Base-by-base conservation (phyloP, 2,113 vertebrate genomes). In the Malurus alboscapulatus region DNA sequence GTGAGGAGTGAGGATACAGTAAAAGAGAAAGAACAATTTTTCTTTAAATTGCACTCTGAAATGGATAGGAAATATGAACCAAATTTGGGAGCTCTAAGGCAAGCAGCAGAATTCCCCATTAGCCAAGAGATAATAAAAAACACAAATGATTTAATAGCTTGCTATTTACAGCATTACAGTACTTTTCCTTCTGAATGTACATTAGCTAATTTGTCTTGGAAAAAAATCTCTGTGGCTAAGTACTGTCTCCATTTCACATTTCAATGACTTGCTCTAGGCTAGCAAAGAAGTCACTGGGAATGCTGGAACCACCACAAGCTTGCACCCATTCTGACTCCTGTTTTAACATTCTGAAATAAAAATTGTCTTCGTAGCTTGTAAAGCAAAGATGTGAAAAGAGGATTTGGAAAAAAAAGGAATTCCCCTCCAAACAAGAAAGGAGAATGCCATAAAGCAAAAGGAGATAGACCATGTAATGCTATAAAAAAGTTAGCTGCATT, bases 141-240 rank as follows among this genome's bases (percentile, higher is more conserved):
- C 40, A 58, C 42, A 84, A 90, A 82, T 62, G 4, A 80, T 77
- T 77, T 36, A 80, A 88, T 38, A 71, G 57, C 29, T 93, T 91
- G 47, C 38, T 75, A 84, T 96, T 93, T 91, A 93, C 77, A 80
- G 20, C 57, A 85, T 90, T 87, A 88, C 34, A 73, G 27, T 57
- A 67, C 50, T 87, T 91, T 66, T 72, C 69, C 61, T 90, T 92
- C 80, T 83, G 71, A 82, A 76, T 3, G 17, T 66, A 76, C 67
- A 55, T 82, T 87, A 91, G 93, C 79, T 85, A 83, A 80, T 95
- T 88, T 67, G 53, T 67, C 83, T 51, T 74, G 38, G 76, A 86
- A 90, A 69, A 69, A 88, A 63, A 66, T 67, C 53, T 93, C 89
- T 67, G 48, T 42, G 47, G 61, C 54, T 84, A 88, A 91, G 69